These are phyloP conservation scores for Squalus acanthias DNA, from an alignment of 2,797 vertebrate genomes.

Conservation along the genomic window DNA sequence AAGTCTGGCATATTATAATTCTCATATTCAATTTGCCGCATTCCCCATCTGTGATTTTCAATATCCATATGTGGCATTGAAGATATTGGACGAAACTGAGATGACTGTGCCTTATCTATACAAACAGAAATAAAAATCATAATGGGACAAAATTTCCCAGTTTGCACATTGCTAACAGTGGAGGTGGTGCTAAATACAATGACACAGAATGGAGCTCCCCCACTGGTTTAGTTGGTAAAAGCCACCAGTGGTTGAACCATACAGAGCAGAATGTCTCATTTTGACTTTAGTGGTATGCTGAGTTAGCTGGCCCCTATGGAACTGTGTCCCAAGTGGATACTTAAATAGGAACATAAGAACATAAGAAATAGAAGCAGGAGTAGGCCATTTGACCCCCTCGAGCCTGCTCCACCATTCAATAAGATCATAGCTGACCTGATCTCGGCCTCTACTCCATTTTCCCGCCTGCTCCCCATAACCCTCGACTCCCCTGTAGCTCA, in stretches of 20 bases:
- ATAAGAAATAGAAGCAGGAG: too few relatives aligned
- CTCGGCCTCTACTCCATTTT: too few relatives aligned
- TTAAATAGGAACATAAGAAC: background rate
- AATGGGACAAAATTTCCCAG: background rate
- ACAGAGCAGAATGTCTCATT: background rate
- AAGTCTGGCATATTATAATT: background rate
- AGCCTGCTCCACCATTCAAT: too few relatives aligned
- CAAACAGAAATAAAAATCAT: slow-evolving; percentile 6
- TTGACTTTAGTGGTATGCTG: background rate
- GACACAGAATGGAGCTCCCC: background rate
- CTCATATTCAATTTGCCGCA: background rate
- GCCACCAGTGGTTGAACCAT: background rate
- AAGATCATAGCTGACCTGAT: too few relatives aligned
- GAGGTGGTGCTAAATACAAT: background rate
- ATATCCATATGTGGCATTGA: background rate
- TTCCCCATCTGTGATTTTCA: background rate
- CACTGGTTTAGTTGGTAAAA: background rate
- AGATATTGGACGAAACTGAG: background rate
- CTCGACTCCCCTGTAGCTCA: too few relatives aligned
- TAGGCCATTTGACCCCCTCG: too few relatives aligned
- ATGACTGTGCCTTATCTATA: background rate
- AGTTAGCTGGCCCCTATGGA: background rate
- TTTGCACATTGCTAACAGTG: background rate
- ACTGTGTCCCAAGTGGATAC: background rate
- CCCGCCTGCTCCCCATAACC: too few relatives aligned